phyloP scores from a whole-genome alignment of 23 tunicate genomes.

The Halocynthia aurantium region DNA sequence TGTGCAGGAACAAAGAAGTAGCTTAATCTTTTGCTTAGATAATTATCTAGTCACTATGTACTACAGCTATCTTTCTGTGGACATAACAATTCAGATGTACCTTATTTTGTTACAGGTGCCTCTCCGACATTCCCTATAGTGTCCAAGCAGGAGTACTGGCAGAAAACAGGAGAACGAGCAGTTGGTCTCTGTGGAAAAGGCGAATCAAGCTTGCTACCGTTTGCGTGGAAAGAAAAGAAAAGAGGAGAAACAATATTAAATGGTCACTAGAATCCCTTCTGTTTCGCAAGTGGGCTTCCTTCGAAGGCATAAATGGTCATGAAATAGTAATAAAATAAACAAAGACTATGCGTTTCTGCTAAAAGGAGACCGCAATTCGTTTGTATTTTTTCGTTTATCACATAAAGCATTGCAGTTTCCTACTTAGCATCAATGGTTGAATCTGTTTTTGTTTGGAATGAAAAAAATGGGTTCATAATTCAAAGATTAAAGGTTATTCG shows the following conservation, averaged over 20 bases:
- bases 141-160: constrained; percentile 15
- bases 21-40: neutral
- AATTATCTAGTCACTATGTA: neutral
- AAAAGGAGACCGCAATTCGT: too few relatives aligned
- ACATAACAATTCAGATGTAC: too few relatives aligned
- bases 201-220: constrained; percentile 6
- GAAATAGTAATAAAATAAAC: too few relatives aligned
- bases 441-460: too few relatives aligned
- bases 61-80: too few relatives aligned
- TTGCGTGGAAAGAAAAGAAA: constrained; percentile 22
- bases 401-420: too few relatives aligned
- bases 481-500: too few relatives aligned
- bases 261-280: constrained; percentile 13
- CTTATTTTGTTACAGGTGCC: constrained; percentile 12
- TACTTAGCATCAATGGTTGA: too few relatives aligned
- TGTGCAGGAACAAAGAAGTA: constrained; percentile 20
- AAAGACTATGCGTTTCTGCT: too few relatives aligned
- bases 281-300: constrained; percentile 15
- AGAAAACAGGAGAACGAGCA: constrained; percentile 1
- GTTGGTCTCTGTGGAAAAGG: neutral
- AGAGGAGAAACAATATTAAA: constrained; percentile 11
- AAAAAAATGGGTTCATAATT: too few relatives aligned
- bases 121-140: constrained; percentile 24
- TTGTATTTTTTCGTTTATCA: too few relatives aligned
- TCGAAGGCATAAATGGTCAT: too few relatives aligned